Conservation (phyloP, 2,888 invertebrate genomes). For the Tetranychus truncatus region DNA sequence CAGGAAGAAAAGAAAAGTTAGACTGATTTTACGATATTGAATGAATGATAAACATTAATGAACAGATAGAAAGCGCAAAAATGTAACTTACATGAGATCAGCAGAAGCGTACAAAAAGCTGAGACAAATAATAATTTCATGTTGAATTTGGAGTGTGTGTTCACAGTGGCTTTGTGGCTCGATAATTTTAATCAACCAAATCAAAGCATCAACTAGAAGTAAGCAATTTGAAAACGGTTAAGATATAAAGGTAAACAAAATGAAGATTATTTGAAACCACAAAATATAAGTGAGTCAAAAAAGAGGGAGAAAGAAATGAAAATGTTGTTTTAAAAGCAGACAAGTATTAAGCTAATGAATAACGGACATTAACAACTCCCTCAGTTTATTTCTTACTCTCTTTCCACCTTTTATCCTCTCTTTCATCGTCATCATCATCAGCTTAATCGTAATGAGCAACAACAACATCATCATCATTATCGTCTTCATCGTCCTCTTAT, state of each 20-base stretch:
- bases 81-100: neutral
- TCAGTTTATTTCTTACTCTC: conserved; percentile 7
- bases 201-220: too few species aligned
- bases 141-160: neutral
- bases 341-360: neutral
- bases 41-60: neutral
- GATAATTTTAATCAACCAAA: too few species aligned
- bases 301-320: neutral
- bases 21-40: neutral
- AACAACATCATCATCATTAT: neutral
- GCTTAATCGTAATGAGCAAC: neutral
- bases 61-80: neutral
- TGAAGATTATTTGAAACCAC: conserved; percentile 1
- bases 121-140: neutral
- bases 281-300: neutral
- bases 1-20: neutral
- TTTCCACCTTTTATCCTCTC: neutral
- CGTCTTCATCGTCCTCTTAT: neutral
- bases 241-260: neutral
- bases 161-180: neutral
- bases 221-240: neutral
- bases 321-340: neutral
- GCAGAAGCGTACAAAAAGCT: neutral
- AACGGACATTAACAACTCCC: neutral
- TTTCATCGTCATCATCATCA: neutral